phyloP scores from a whole-genome alignment of 2,888 invertebrate species.

The Fissipunctia ypsillon region DNA sequence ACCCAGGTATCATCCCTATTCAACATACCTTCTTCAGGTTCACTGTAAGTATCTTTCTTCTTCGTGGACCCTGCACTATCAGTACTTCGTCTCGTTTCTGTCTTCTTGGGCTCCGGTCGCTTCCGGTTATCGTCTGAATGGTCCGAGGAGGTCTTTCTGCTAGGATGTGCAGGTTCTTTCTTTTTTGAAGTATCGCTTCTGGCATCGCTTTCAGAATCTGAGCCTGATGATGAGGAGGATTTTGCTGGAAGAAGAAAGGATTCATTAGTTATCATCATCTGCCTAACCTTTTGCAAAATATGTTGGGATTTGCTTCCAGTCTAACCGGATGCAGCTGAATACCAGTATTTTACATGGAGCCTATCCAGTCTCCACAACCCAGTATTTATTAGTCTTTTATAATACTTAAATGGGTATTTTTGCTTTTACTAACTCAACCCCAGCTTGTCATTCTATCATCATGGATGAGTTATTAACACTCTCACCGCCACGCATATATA shows the following conservation, averaged over 20 bases:
- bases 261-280: neutral
- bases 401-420: neutral
- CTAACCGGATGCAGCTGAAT: neutral
- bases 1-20: too few species aligned
- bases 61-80: constrained; percentile 81
- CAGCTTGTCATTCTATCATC: neutral
- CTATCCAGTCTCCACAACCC: too few species aligned
- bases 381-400: too few species aligned
- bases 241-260: constrained; percentile 70
- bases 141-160: constrained; percentile 81
- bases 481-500: too few species aligned
- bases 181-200: constrained; percentile 81
- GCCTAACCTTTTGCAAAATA: neutral
- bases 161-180: constrained; percentile 78
- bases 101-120: constrained; percentile 82
- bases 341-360: too few species aligned
- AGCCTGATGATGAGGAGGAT: constrained; percentile 87
- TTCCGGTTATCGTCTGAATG: constrained; percentile 80
- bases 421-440: neutral
- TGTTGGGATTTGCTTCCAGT: neutral
- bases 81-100: constrained; percentile 84
- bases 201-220: constrained; percentile 88
- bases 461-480: too few species aligned
- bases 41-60: constrained; percentile 92
- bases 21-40: constrained; percentile 94